These are phyloP conservation scores for Nomada fabriciana DNA, from an alignment of 2,888 invertebrate genomes.

Conservation along the genomic window DNA sequence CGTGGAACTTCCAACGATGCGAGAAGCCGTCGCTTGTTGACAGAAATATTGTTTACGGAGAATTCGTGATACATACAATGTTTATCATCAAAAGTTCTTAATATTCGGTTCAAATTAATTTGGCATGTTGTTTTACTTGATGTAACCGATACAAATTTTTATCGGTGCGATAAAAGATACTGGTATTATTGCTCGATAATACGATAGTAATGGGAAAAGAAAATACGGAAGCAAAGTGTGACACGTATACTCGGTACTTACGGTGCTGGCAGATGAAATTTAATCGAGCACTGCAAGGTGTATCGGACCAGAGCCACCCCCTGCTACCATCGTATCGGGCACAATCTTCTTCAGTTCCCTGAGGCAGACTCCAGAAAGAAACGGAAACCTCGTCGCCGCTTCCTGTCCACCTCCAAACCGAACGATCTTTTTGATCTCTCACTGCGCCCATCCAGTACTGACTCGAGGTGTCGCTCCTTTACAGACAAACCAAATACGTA, in stretches of 20 bases:
- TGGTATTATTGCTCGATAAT: background rate
- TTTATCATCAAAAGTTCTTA: too few relatives aligned
- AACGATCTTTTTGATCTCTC: slow-evolving; percentile 91
- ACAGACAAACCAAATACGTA: background rate
- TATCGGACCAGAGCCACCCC: slow-evolving; percentile 98
- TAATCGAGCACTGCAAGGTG: slow-evolving; percentile 92
- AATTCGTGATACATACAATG: background rate
- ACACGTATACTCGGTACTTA: slow-evolving; percentile 85
- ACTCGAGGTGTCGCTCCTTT: slow-evolving; percentile 93
- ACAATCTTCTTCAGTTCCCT: slow-evolving; percentile 92
- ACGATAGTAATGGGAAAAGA: slow-evolving; percentile 28
- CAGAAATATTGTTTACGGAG: too few relatives aligned
- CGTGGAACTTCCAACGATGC: background rate
- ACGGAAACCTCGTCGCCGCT: slow-evolving; percentile 94
- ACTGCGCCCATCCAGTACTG: slow-evolving; percentile 98
- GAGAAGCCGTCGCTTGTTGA: background rate
- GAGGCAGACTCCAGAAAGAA: slow-evolving; percentile 95
- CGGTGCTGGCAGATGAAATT: slow-evolving; percentile 98
- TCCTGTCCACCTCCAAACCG: slow-evolving; percentile 94
- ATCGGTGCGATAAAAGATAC: background rate
- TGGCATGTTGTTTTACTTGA: too few relatives aligned
- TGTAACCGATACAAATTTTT: background rate
- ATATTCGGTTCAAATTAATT: too few relatives aligned
- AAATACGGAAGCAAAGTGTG: slow-evolving; percentile 36
- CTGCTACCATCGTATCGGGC: slow-evolving; percentile 96